Evolutionary conservation across 2,888 invertebrate species (phyloP).

Genomic region (Hypsopygia costalis): DNA sequence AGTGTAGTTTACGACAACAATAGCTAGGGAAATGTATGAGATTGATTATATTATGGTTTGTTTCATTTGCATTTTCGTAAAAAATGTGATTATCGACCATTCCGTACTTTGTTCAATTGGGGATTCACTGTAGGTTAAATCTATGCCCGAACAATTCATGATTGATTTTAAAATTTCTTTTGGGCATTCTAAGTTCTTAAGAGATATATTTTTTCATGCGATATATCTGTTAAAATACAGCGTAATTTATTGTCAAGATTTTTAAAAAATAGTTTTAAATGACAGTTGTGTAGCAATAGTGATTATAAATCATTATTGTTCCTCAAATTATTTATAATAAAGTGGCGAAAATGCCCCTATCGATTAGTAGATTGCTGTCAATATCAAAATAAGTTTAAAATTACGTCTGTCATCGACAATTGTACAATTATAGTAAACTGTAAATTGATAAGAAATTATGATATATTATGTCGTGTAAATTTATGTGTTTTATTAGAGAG

Average conservation of each 20-base stretch:
- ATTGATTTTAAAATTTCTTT: constrained; percentile 27
- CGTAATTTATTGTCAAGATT: constrained; percentile 20
- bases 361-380: constrained; percentile 43
- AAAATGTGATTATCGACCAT: constrained; percentile 47
- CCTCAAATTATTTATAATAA: constrained; percentile 35
- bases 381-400: constrained; percentile 29
- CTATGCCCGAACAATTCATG: background rate
- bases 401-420: constrained; percentile 67
- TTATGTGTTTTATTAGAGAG: constrained; percentile 74
- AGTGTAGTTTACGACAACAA: constrained; percentile 15
- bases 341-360: constrained; percentile 37
- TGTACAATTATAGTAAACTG: constrained; percentile 73
- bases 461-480: constrained; percentile 71
- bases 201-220: constrained; percentile 24
- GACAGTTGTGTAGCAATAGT: constrained; percentile 37
- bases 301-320: constrained; percentile 58
- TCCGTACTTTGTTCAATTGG: constrained; percentile 41
- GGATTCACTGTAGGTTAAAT: constrained; percentile 26
- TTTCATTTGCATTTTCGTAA: constrained; percentile 22
- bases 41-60: constrained; percentile 6
- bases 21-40: constrained; percentile 13
- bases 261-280: constrained; percentile 20
- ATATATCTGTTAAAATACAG: constrained; percentile 7
- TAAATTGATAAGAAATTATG: constrained; percentile 73
- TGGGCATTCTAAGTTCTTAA: constrained; percentile 49